phyloP scores from a whole-genome alignment of 2,888 invertebrate genomes.

The Aelia acuminata region DNA sequence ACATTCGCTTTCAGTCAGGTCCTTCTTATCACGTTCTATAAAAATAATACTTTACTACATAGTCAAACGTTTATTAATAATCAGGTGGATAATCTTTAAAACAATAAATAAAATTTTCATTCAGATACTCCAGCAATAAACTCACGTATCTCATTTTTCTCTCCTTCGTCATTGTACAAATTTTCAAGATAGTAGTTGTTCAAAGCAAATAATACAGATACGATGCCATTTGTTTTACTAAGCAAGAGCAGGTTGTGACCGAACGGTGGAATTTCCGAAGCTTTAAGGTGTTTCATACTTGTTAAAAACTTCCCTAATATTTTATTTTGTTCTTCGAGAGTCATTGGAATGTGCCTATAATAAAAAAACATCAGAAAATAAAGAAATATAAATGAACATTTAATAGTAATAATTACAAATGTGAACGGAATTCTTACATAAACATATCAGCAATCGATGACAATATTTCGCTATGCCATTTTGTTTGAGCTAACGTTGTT shows the following conservation, averaged over 20 bases:
- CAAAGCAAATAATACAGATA: conserved; percentile 71
- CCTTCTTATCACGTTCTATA: conserved; percentile 62
- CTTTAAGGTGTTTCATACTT: conserved; percentile 74
- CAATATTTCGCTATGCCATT: conserved; percentile 75
- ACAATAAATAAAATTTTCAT: no score
- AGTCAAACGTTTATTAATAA: not conserved
- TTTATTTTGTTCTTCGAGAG: conserved; percentile 74
- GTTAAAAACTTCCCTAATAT: conserved; percentile 77
- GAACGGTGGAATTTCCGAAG: conserved; percentile 77
- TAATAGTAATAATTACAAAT: not conserved
- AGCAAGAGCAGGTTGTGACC: conserved; percentile 78
- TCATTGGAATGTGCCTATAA: conserved; percentile 74
- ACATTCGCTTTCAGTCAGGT: conserved; percentile 66
- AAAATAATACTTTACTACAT: not conserved
- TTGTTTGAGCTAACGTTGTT: conserved; percentile 74
- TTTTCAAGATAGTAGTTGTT: conserved; percentile 71
- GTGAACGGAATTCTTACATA: conserved; percentile 71
- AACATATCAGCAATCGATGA: conserved; percentile 79
- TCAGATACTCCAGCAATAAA: no score
- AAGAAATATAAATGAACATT: not conserved
- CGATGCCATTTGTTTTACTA: conserved; percentile 71
- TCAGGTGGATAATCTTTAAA: not conserved
- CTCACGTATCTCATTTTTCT: conserved; percentile 53
- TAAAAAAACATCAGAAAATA: conserved; percentile 63
- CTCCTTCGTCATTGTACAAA: conserved; percentile 65